A percentile compares a stretch with the other conserved stretches of the same genome.
Evolutionary conservation across 2,113 vertebrate species (phyloP).

Genomic region (Elgaria multicarinata): DNA sequence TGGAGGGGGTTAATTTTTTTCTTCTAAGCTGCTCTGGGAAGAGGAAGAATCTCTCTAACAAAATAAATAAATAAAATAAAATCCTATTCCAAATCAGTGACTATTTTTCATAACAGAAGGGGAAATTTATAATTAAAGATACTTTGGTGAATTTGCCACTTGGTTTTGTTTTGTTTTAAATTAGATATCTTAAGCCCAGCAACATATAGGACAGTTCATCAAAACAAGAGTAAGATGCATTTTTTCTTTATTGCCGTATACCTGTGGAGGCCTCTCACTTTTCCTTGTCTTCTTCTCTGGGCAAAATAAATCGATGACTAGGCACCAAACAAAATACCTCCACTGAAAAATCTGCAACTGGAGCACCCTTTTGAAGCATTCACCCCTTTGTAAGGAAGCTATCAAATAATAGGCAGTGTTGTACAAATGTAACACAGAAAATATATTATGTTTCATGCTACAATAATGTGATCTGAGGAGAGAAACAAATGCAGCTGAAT

Average conservation of each 20-base stretch:
- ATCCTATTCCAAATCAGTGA: background rate
- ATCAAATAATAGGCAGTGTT: slow-evolving; percentile 60
- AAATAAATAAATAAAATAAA: no score
- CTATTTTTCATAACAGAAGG: background rate
- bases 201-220: slow-evolving; percentile 24
- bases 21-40: no score
- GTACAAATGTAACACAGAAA: slow-evolving; percentile 37
- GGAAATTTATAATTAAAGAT: slow-evolving; percentile 24
- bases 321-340: slow-evolving; percentile 27
- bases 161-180: background rate
- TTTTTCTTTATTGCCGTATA: slow-evolving; percentile 26
- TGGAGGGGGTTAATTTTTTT: background rate
- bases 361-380: slow-evolving; percentile 46
- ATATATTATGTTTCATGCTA: slow-evolving; percentile 49
- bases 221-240: slow-evolving; percentile 38
- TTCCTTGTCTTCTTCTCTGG: background rate
- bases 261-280: slow-evolving; percentile 23
- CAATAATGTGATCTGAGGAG: slow-evolving; percentile 55
- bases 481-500: slow-evolving; percentile 41
- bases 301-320: slow-evolving; percentile 54
- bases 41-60: no score
- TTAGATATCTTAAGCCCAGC: slow-evolving; percentile 35
- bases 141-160: slow-evolving; percentile 22
- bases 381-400: slow-evolving; percentile 36
- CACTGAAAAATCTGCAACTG: slow-evolving; percentile 51